Evolutionary conservation across 2,113 vertebrate species (phyloP).

Genomic region (Pavo muticus): DNA sequence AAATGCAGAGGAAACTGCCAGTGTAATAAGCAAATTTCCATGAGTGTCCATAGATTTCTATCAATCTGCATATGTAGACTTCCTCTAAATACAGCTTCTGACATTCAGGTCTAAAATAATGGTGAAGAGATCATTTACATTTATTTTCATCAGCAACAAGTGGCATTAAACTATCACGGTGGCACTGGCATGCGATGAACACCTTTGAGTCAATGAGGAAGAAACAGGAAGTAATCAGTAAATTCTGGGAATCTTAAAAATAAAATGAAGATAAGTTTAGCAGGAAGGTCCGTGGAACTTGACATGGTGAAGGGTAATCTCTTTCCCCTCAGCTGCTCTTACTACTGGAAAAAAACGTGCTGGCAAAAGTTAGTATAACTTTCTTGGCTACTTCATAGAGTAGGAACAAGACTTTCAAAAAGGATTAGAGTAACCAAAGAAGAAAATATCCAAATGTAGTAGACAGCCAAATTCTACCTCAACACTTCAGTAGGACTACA

Average conservation of each 20-base stretch:
- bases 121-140: not conserved
- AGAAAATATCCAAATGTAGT: not conserved
- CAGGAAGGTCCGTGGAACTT: not conserved
- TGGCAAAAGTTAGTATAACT: not conserved
- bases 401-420: not conserved
- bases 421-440: not conserved
- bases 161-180: constrained; percentile 7
- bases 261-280: not conserved
- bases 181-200: not conserved
- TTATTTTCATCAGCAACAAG: constrained; percentile 54
- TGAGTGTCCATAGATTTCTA: not conserved
- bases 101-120: constrained; percentile 15
- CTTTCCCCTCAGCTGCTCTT: not conserved
- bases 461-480: not conserved
- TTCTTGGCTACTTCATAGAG: not conserved
- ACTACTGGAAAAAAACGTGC: not conserved
- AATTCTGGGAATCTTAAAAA: not conserved
- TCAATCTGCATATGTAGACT: not conserved
- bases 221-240: not conserved
- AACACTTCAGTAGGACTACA: not conserved
- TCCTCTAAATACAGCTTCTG: constrained; percentile 5
- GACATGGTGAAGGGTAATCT: not conserved
- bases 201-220: constrained; percentile 8
- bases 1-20: constrained; percentile 8
- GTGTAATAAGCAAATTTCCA: not conserved